Conservation (phyloP, 2,797 vertebrate genomes). For the Petrocephalus schoutedeni region DNA sequence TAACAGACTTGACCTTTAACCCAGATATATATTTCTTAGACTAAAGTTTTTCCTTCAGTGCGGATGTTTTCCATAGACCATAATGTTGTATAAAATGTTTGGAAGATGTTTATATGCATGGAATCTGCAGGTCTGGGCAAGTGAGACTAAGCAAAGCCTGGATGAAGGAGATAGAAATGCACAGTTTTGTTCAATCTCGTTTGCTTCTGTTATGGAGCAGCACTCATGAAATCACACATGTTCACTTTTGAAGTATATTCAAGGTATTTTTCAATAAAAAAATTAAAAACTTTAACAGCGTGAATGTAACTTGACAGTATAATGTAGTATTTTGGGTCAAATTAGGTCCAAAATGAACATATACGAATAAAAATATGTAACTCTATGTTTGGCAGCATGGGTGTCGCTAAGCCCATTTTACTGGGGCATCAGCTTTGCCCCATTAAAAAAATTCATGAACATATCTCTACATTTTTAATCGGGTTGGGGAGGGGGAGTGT, state of each 20-base stretch:
- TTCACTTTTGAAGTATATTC: background rate
- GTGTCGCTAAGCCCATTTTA: too few relatives aligned
- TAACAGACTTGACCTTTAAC: background rate
- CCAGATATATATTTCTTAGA: background rate
- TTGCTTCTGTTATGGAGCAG: background rate
- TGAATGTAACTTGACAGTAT: background rate
- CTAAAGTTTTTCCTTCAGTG: background rate
- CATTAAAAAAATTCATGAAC: too few relatives aligned
- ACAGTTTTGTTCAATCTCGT: background rate
- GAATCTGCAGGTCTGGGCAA: background rate
- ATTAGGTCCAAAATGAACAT: background rate
- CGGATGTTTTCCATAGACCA: background rate
- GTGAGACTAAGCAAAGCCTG: background rate
- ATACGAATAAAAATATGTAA: background rate
- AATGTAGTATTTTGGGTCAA: background rate
- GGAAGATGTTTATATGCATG: background rate
- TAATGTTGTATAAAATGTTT: background rate
- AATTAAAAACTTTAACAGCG: background rate
- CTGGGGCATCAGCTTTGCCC: too few relatives aligned
- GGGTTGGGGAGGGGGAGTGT: too few relatives aligned
- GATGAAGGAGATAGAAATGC: background rate
- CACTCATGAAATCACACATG: background rate
- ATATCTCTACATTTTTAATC: too few relatives aligned
- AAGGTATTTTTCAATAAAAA: background rate
- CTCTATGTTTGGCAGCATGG: background rate